Conservation (phyloP, 2,113 vertebrate species). For the Clarias macrocephalus region DNA sequence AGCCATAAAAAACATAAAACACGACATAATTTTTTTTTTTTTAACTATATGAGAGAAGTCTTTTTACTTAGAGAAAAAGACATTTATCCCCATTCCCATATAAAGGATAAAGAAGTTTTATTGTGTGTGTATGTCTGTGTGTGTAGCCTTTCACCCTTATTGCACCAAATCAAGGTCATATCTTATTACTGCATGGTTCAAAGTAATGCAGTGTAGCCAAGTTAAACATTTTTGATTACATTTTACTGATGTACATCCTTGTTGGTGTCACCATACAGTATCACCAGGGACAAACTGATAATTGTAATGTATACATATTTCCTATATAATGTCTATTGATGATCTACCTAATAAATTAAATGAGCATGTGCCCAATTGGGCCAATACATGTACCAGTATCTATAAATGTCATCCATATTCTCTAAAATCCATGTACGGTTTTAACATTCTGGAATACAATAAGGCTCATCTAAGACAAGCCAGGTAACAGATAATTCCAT, state of each 20-base stretch:
- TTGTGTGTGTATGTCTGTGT: neutral
- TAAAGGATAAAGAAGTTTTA: too few species aligned
- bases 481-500: neutral
- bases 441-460: conserved; percentile 17
- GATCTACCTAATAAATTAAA: neutral
- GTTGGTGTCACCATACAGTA: too few species aligned
- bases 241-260: neutral
- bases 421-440: neutral
- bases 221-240: neutral
- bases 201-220: neutral
- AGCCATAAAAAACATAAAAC: too few species aligned
- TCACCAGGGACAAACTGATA: too few species aligned
- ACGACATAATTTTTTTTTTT: too few species aligned
- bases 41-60: too few species aligned
- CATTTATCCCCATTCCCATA: too few species aligned
- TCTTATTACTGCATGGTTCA: neutral
- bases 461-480: neutral
- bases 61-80: neutral
- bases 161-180: neutral
- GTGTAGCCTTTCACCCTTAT: neutral
- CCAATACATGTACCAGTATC: neutral
- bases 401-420: neutral
- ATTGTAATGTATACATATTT: too few species aligned
- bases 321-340: neutral
- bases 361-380: neutral